Evolutionary conservation across 1,140 invertebrate species (phyloP).

Genomic region (Lethocerus indicus): DNA sequence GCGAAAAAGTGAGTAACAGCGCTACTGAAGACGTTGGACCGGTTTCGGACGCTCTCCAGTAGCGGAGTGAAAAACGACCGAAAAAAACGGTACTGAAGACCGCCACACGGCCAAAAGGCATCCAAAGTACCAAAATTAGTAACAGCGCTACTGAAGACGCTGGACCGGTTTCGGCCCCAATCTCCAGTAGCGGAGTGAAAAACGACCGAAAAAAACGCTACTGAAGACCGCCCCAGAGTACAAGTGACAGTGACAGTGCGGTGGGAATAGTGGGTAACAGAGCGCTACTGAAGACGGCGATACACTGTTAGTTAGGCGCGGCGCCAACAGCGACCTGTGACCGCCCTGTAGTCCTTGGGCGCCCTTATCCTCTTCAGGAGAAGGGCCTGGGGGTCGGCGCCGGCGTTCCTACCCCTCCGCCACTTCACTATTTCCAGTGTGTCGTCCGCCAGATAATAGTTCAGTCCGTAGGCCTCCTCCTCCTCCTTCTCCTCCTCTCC

Average conservation of each 20-base stretch:
- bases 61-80: too few relatives aligned
- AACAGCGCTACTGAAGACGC: too few relatives aligned
- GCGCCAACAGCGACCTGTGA: conserved; percentile 29
- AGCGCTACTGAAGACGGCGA: not conserved
- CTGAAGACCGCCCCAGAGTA: not conserved
- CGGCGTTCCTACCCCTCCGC: conserved; percentile 43
- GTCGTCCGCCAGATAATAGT: conserved; percentile 67
- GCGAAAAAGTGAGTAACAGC: too few relatives aligned
- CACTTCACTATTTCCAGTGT: conserved; percentile 59
- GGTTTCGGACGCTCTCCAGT: too few relatives aligned
- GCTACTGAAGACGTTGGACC: too few relatives aligned
- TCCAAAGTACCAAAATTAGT: too few relatives aligned
- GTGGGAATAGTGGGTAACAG: not conserved
- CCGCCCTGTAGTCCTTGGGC: conserved; percentile 57
- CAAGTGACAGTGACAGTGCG: not conserved
- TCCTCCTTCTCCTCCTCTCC: conserved; percentile 34
- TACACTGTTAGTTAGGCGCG: not conserved
- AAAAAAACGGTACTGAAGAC: too few relatives aligned
- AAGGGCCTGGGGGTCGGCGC: conserved; percentile 52
- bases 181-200: too few relatives aligned
- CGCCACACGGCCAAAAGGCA: too few relatives aligned
- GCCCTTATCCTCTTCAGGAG: conserved; percentile 58
- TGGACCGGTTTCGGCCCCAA: too few relatives aligned
- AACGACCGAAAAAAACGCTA: not conserved
- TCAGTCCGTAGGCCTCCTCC: conserved; percentile 37